These are phyloP conservation scores for Diaphora mendica DNA, from an alignment of 2,888 invertebrate species.

Conservation along the genomic window DNA sequence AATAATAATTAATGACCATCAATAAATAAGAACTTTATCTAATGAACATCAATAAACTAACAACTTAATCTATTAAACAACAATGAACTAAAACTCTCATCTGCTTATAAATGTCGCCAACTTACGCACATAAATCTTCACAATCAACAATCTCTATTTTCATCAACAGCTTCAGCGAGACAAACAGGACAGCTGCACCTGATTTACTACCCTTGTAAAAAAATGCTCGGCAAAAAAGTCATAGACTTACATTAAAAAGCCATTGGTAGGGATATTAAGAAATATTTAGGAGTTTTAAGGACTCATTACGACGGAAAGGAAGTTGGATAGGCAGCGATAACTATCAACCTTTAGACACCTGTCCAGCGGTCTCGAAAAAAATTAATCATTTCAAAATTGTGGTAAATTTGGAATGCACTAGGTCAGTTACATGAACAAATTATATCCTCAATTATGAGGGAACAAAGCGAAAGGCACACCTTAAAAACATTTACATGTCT, in stretches of 20 bases:
- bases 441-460: neutral
- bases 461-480: no score
- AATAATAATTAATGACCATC: neutral
- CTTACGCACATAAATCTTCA: constrained; percentile 4
- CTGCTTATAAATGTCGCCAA: constrained; percentile 5
- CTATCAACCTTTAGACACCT: constrained; percentile 51
- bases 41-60: constrained; percentile 1
- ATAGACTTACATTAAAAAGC: constrained; percentile 72
- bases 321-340: constrained; percentile 46
- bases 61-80: constrained; percentile 2
- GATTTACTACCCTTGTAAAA: constrained; percentile 42
- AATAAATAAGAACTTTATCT: neutral
- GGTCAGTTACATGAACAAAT: constrained; percentile 12
- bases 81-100: constrained; percentile 8
- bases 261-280: constrained; percentile 74
- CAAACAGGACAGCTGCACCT: constrained; percentile 42
- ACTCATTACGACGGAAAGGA: constrained; percentile 66
- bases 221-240: constrained; percentile 57
- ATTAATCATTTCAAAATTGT: constrained; percentile 22
- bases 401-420: constrained; percentile 19
- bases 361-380: constrained; percentile 36
- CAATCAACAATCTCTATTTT: constrained; percentile 21
- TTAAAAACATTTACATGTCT: neutral
- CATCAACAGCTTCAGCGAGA: constrained; percentile 20
- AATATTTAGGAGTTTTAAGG: constrained; percentile 74